These are phyloP conservation scores for Cantharis lateralis DNA, from an alignment of 2,888 invertebrate genomes.

Conservation along the genomic window DNA sequence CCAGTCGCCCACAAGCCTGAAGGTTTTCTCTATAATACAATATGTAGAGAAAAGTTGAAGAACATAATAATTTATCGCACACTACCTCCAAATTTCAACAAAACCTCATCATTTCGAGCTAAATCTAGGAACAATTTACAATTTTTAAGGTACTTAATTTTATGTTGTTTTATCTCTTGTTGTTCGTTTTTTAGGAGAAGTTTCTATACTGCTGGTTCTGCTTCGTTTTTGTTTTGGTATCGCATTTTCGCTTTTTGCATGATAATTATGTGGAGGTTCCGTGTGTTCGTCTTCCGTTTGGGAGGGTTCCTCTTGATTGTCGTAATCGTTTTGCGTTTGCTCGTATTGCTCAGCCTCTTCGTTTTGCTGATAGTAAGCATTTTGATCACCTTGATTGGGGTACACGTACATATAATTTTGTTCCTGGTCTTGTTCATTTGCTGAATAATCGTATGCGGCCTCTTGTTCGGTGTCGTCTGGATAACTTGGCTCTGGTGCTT, in stretches of 20 bases:
- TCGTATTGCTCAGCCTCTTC: not conserved
- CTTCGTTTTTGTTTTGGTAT: conserved; percentile 6
- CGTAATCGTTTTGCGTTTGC: not conserved
- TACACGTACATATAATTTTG: conserved; percentile 19
- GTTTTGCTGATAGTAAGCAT: conserved; percentile 26
- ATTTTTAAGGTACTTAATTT: not conserved
- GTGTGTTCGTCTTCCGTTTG: not conserved
- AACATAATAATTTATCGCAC: not conserved
- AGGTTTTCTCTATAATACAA: not conserved
- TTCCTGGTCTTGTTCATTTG: conserved; percentile 7
- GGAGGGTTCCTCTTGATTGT: not conserved
- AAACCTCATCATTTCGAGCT: not conserved
- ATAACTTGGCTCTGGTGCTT: conserved; percentile 6
- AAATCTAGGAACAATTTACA: not conserved
- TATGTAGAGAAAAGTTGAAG: not conserved
- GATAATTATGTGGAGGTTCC: conserved; percentile 12
- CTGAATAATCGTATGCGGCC: not conserved
- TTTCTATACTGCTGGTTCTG: not conserved
- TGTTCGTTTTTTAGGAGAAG: not conserved
- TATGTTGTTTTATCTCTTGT: not conserved
- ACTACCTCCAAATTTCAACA: not conserved
- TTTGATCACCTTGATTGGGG: conserved; percentile 24
- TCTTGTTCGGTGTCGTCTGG: conserved; percentile 3
- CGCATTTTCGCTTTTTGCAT: conserved; percentile 2
- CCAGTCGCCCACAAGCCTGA: not conserved